Base-by-base conservation (phyloP, 2,113 vertebrate genomes). In the Apus apus region DNA sequence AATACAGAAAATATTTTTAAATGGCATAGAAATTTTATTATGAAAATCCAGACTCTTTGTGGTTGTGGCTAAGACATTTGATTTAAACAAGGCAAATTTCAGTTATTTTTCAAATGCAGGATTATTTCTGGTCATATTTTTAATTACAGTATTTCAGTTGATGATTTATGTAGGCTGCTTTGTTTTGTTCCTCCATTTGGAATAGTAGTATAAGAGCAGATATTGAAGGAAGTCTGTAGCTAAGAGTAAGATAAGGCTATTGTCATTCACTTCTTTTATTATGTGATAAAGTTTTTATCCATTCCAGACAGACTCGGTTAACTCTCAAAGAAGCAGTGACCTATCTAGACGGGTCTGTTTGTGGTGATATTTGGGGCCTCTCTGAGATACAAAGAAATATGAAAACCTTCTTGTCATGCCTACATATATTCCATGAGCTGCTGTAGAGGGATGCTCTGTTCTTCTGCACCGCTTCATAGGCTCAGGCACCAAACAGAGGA, bases 41-140 rank as follows among this genome's bases (percentile, higher is more conserved):
- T 66, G 17, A 62, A 94, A 94, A 90, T 85, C 20, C 32, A 89
- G 54, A 43, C 88, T 13, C 26, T 82, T 68, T 85, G 64, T 77
- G 77, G 57, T 61, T 73, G 36, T 75, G 46, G 74, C 50, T 75
- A 66, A 81, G 71, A 76, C 16, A 45, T 91, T 95, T 91, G 27
- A 76, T 72, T 89, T 81, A 36, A 87, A 38, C 72, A 73, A 73
- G 29, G 27, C 15, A 78, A 85, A 72, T 15, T 83, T 95, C 10
- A 62, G 22, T 72, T 89, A 45, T 65, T 87, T 87, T 70, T 94
- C 8, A 38, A 91, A 82, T 57, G 8, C 21, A 73, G 29, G 6
- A 9, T 85, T 85, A 75, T 82, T 91, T 62, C 62, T 85, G 70
- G 89, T 87, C 66, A 58, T 61, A 73, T 76, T 87, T 94, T 82